phyloP scores from a whole-genome alignment of 2,888 invertebrate species.

The Elegia similella region DNA sequence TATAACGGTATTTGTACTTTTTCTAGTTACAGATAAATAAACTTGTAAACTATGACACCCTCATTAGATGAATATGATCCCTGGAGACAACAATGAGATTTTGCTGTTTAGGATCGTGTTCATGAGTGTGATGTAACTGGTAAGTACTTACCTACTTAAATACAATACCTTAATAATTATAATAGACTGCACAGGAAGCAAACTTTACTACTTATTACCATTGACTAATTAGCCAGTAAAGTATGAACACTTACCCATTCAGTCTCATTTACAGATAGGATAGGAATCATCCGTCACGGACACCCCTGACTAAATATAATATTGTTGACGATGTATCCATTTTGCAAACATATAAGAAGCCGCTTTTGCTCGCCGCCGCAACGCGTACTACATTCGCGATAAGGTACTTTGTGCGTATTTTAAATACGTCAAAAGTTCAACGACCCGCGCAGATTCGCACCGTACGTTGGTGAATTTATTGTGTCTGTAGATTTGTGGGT shows the following conservation, averaged over 20 bases:
- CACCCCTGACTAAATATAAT: constrained; percentile 70
- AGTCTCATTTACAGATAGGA: constrained; percentile 28
- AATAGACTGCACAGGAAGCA: too few relatives aligned
- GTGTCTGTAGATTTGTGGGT: constrained; percentile 81
- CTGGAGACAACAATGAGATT: too few relatives aligned
- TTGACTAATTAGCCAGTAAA: constrained; percentile 18
- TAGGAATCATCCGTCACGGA: constrained; percentile 67
- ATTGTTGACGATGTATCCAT: constrained; percentile 48
- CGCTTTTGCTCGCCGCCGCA: constrained; percentile 58
- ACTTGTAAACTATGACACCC: too few relatives aligned
- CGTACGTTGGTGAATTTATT: constrained; percentile 76
- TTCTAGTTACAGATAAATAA: not conserved
- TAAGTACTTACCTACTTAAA: too few relatives aligned
- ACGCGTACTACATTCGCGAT: constrained; percentile 74
- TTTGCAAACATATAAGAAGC: constrained; percentile 69
- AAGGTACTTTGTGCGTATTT: constrained; percentile 77
- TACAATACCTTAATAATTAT: too few relatives aligned
- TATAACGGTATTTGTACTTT: not conserved
- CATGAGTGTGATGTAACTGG: too few relatives aligned
- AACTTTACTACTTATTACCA: too few relatives aligned
- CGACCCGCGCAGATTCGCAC: constrained; percentile 71
- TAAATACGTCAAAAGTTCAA: constrained; percentile 79
- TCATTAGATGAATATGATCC: too few relatives aligned
- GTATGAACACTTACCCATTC: constrained; percentile 37
- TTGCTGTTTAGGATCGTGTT: too few relatives aligned